Evolutionary conservation across 1,140 invertebrate genomes (phyloP).

Genomic region (Drosophila teissieri): DNA sequence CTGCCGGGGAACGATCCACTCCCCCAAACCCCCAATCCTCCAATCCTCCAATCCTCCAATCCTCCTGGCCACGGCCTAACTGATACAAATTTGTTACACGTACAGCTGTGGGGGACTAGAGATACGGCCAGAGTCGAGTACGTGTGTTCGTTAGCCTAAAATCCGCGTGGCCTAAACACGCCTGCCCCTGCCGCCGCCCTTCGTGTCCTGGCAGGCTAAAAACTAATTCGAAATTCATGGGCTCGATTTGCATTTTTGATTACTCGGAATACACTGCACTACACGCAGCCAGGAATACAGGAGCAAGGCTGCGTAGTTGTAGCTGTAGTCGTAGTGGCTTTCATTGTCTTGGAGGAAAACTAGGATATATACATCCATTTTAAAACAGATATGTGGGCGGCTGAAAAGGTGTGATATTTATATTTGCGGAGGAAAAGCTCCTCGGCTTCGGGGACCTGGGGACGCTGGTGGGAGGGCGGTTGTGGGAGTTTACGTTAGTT

Average conservation of each 20-base stretch:
- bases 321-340: constrained; percentile 7
- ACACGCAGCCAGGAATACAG: constrained; percentile 13
- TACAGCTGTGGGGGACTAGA: constrained; percentile 38
- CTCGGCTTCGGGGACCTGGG: constrained; percentile 40
- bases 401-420: constrained; percentile 76
- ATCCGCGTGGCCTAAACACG: constrained; percentile 68
- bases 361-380: constrained; percentile 12
- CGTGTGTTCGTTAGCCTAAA: constrained; percentile 80
- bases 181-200: constrained; percentile 3
- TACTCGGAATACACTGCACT: constrained; percentile 71
- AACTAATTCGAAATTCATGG: constrained; percentile 83
- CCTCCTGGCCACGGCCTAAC: constrained; percentile 57
- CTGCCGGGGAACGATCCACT: constrained; percentile 37
- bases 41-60: neutral
- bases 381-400: constrained; percentile 24
- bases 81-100: constrained; percentile 80
- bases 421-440: constrained; percentile 74
- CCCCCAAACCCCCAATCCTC: neutral
- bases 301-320: constrained; percentile 6
- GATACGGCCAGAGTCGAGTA: constrained; percentile 39
- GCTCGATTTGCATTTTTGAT: constrained; percentile 83
- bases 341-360: constrained; percentile 36
- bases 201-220: constrained; percentile 60
- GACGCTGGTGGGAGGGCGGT: constrained; percentile 33
- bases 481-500: constrained; percentile 68